Conservation (phyloP, 2,888 invertebrate species). For the Cyaniris semiargus region DNA sequence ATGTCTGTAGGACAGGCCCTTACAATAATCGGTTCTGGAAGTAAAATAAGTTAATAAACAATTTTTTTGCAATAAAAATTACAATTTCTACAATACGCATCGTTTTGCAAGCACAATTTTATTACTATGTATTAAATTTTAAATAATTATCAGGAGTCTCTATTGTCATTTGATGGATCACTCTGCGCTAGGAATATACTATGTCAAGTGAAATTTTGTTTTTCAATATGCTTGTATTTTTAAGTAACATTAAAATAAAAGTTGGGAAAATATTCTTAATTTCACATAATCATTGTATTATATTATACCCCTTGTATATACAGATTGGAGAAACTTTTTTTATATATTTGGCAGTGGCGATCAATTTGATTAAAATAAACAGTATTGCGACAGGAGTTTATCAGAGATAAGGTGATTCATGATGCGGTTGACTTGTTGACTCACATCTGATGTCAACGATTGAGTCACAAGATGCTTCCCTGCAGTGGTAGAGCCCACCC, state of each 20-base stretch:
- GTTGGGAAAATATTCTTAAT: neutral
- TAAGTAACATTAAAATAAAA: neutral
- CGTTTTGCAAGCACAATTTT: neutral
- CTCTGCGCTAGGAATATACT: no score
- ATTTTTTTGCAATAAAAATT: neutral
- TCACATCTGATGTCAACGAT: neutral
- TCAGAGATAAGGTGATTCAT: neutral
- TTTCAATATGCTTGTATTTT: neutral
- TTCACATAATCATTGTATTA: no score
- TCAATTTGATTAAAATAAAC: neutral
- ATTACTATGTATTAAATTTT: neutral
- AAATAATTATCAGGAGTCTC: no score
- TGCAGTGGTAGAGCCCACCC: neutral
- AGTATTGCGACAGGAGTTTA: neutral
- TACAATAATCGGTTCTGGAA: neutral
- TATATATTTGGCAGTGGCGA: neutral
- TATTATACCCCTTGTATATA: no score
- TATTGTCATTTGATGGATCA: no score
- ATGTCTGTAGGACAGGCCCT: neutral
- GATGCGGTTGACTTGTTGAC: neutral
- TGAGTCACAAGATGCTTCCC: neutral
- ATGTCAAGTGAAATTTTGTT: neutral
- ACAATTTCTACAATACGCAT: neutral
- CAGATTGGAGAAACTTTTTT: neutral
- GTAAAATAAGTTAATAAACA: neutral